phyloP scores from a whole-genome alignment of 2,113 vertebrate species.

The Ptychochromis oligacanthus region DNA sequence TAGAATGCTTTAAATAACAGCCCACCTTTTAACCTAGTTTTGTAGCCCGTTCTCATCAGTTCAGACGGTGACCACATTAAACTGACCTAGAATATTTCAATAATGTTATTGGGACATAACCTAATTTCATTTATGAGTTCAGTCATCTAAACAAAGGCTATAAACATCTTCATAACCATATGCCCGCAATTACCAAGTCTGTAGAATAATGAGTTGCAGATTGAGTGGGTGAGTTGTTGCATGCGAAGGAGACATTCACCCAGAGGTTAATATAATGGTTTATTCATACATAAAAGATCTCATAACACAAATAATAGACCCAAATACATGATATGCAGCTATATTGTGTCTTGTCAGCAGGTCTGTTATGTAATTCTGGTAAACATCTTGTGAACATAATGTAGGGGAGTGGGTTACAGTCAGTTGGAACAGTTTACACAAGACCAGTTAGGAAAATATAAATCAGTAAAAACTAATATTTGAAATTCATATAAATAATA shows the following conservation, averaged over 20 bases:
- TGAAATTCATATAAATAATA: not conserved
- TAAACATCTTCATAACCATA: conserved; percentile 28
- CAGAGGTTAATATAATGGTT: not conserved
- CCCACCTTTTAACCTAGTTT: not conserved
- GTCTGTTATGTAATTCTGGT: not conserved
- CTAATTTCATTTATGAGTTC: not conserved
- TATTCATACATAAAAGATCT: not conserved
- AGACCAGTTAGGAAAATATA: not conserved
- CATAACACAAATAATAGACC: not conserved
- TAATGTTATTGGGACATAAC: conserved; percentile 8
- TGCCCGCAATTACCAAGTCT: not conserved
- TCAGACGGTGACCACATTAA: not conserved
- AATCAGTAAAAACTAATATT: not conserved
- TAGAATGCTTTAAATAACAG: not conserved
- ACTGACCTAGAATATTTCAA: conserved; percentile 2
- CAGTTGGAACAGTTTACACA: not conserved
- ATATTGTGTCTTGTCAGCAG: not conserved
- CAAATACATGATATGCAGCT: not conserved
- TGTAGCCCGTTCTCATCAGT: not conserved
- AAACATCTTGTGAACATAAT: not conserved
- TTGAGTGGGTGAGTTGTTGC: not conserved
- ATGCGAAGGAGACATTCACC: not conserved
- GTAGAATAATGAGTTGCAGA: not conserved
- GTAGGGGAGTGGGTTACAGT: not conserved
- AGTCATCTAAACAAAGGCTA: conserved; percentile 25